Evolutionary conservation across 1,140 invertebrate species (phyloP).

Genomic region (Solen grandis): DNA sequence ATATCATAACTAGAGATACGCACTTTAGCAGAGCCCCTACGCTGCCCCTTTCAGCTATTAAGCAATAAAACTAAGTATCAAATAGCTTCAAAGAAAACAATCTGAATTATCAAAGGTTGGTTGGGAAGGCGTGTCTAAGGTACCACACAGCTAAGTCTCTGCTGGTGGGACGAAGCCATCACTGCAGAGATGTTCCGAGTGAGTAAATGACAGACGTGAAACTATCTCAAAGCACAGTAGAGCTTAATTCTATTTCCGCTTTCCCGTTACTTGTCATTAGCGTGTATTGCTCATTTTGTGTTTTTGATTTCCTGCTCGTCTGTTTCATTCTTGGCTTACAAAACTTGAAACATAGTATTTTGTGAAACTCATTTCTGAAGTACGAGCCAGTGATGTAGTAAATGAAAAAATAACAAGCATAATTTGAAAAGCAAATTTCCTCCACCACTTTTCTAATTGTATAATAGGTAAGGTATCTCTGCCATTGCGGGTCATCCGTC

Average conservation of each 20-base stretch:
- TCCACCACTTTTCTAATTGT: slow-evolving; percentile 73
- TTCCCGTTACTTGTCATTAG: slow-evolving; percentile 43
- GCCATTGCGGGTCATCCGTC: slow-evolving; percentile 68
- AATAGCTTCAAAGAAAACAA: too few species aligned
- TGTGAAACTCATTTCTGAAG: slow-evolving; percentile 72
- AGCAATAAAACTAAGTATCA: too few species aligned
- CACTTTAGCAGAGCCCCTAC: too few species aligned
- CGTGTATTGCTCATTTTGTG: slow-evolving; percentile 32
- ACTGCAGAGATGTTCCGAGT: too few species aligned
- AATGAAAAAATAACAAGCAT: slow-evolving; percentile 79
- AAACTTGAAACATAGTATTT: slow-evolving; percentile 61
- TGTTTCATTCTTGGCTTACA: neutral
- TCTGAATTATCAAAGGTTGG: too few species aligned
- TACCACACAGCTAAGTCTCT: too few species aligned
- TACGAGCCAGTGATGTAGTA: slow-evolving; percentile 77
- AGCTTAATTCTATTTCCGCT: neutral
- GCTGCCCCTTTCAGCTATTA: too few species aligned
- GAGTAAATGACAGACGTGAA: too few species aligned
- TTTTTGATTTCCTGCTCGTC: neutral
- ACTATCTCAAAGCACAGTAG: too few species aligned
- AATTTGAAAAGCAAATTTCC: slow-evolving; percentile 78
- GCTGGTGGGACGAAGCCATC: too few species aligned
- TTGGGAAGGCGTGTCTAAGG: too few species aligned
- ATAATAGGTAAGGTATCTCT: slow-evolving; percentile 71
- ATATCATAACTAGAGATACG: too few species aligned